Conservation (phyloP, 2,113 vertebrate species). For the Ploceus nigricollis region DNA sequence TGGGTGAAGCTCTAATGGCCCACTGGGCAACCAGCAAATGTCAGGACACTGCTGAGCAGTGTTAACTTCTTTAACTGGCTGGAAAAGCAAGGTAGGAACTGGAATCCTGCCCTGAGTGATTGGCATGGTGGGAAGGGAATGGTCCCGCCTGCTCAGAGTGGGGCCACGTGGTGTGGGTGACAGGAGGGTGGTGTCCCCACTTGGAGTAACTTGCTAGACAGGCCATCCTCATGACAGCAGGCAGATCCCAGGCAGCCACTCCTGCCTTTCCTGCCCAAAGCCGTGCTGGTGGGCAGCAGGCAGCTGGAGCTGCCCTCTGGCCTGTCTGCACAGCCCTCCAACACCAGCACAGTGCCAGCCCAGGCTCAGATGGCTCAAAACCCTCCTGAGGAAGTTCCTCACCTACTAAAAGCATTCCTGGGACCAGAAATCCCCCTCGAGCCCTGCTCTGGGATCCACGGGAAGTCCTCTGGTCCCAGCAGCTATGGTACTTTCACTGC, state of each 20-base stretch:
- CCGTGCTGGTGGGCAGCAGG: background rate
- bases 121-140: background rate
- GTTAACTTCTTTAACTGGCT: background rate
- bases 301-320: background rate
- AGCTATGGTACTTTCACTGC: constrained; percentile 65
- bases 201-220: background rate
- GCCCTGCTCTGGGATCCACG: background rate
- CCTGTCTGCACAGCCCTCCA: background rate
- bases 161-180: accelerated
- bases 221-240: background rate
- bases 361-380: background rate
- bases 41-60: background rate
- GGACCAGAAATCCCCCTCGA: background rate
- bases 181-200: background rate
- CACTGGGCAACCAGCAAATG: background rate
- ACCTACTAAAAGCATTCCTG: background rate
- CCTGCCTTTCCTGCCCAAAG: background rate
- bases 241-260: background rate
- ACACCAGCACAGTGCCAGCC: background rate
- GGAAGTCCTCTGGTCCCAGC: background rate
- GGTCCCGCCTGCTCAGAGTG: background rate
- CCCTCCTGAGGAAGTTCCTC: background rate
- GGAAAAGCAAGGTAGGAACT: background rate
- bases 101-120: background rate
- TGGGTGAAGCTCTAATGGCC: background rate